A percentile compares a stretch with the other conserved stretches of the same genome.
Evolutionary conservation across 2,113 vertebrate species (phyloP).

Genomic region (Trematocara marginatum): DNA sequence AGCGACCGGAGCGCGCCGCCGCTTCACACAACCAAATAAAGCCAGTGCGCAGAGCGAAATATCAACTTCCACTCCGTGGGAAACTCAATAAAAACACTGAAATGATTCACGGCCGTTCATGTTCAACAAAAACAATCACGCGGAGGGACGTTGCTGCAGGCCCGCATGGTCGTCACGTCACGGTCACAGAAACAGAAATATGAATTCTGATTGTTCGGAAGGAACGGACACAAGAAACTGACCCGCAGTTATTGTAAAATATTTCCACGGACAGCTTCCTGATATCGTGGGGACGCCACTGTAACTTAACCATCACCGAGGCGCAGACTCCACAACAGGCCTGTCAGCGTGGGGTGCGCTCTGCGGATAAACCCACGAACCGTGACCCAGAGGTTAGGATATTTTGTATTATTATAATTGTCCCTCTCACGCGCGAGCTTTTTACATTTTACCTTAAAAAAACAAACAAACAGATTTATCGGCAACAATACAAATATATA

Average conservation of each 20-base stretch:
- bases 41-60: background rate
- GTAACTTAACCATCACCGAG: fast-evolving
- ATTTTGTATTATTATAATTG: background rate
- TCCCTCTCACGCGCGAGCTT: background rate
- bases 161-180: background rate
- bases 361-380: background rate
- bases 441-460: background rate
- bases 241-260: background rate
- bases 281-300: background rate
- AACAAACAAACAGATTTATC: background rate
- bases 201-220: background rate
- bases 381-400: background rate
- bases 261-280: background rate
- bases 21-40: background rate
- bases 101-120: background rate
- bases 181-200: fast-evolving
- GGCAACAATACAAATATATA: background rate
- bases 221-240: background rate
- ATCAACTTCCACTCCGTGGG: background rate
- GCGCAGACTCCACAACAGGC: background rate
- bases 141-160: background rate
- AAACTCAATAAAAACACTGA: background rate
- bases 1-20: constrained; percentile 37
- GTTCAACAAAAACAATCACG: background rate
- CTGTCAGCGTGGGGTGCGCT: background rate